Conservation (phyloP, 2,113 vertebrate genomes). For the Dermatemys mawii region DNA sequence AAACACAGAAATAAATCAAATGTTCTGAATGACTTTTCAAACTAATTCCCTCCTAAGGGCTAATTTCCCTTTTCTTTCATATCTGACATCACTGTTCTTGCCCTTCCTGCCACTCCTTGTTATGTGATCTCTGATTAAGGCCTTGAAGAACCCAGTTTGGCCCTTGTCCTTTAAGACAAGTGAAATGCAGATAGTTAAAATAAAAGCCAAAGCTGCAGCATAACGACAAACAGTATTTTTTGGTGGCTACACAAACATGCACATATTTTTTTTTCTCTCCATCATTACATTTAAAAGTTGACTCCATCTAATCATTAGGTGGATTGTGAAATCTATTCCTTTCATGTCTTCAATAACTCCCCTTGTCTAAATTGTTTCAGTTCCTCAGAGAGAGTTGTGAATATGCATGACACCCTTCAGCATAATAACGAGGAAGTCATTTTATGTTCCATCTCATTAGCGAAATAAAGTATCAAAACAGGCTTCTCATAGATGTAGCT, state of each 20-base stretch:
- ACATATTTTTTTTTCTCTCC: not conserved
- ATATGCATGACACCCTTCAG: slow-evolving; percentile 65
- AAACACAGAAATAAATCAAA: not conserved
- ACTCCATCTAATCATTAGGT: slow-evolving; percentile 56
- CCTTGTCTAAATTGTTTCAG: slow-evolving; percentile 67
- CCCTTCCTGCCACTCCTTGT: not conserved
- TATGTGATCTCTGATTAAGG: not conserved
- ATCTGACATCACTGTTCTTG: not conserved
- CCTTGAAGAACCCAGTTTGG: not conserved
- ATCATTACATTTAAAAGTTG: slow-evolving; percentile 63
- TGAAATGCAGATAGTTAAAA: slow-evolving; percentile 35
- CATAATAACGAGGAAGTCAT: slow-evolving; percentile 67
- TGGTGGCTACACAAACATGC: not conserved
- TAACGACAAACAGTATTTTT: slow-evolving; percentile 16
- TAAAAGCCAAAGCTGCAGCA: slow-evolving; percentile 25
- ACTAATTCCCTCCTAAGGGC: not conserved
- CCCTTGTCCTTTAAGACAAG: slow-evolving; percentile 1
- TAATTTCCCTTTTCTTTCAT: not conserved
- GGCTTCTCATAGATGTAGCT: slow-evolving; percentile 46
- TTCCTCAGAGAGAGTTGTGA: slow-evolving; percentile 66
- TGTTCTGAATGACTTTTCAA: not conserved
- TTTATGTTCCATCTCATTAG: slow-evolving; percentile 64
- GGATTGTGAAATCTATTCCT: slow-evolving; percentile 48
- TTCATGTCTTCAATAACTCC: slow-evolving; percentile 63
- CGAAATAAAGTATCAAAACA: slow-evolving; percentile 65